Conservation (phyloP, 2,797 vertebrate genomes). For the Pampus argenteus region DNA sequence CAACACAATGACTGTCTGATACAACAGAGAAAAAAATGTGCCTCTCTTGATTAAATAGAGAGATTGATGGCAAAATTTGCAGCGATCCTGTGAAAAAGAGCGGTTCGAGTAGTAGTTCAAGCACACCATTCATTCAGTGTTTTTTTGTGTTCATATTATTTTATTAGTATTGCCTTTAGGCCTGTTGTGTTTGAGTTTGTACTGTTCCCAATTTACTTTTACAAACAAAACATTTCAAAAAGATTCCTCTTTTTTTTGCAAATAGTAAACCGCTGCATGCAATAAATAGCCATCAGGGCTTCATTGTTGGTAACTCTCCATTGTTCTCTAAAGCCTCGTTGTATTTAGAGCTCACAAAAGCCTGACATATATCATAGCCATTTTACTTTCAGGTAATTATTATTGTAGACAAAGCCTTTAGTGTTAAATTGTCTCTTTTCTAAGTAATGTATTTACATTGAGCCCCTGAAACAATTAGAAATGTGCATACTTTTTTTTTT, state of each 20-base stretch:
- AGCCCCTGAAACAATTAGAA: conserved; percentile 42
- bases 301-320: conserved; percentile 37
- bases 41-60: conserved; percentile 9
- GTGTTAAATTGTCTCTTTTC: conserved; percentile 34
- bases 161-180: conserved; percentile 12
- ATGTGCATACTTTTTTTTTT: conserved; percentile 16
- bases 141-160: neutral
- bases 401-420: conserved; percentile 28
- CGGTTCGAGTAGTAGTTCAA: conserved; percentile 23
- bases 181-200: conserved; percentile 21
- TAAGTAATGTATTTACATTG: conserved; percentile 31
- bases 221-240: conserved; percentile 36
- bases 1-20: conserved; percentile 14
- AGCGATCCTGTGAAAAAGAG: conserved; percentile 3
- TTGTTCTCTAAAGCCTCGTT: conserved; percentile 52
- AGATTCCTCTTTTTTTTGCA: conserved; percentile 5
- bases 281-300: conserved; percentile 33
- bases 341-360: conserved; percentile 44
- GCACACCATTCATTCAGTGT: conserved; percentile 22
- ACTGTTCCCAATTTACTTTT: conserved; percentile 27
- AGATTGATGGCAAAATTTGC: neutral
- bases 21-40: conserved; percentile 19
- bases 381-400: conserved; percentile 42
- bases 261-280: conserved; percentile 31
- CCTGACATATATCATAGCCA: conserved; percentile 41